phyloP scores from a whole-genome alignment of 2,888 invertebrate genomes.

The Epicampocera succincta region DNA sequence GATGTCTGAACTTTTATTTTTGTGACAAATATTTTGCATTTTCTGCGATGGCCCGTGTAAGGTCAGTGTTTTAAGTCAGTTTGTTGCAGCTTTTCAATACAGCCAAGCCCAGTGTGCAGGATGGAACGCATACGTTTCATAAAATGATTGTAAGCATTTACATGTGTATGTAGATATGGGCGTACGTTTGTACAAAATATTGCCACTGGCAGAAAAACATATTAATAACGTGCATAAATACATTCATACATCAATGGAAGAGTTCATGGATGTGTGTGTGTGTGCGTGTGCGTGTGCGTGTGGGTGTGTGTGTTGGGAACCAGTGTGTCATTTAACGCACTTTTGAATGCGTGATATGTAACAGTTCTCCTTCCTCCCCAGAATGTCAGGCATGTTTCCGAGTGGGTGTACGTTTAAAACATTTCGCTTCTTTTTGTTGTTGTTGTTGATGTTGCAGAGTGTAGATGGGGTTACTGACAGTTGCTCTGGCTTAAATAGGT shows the following conservation, averaged over 20 bases:
- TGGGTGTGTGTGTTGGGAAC: conserved; percentile 22
- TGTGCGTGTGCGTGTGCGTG: no score
- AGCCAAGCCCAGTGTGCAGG: conserved; percentile 1
- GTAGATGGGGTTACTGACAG: conserved; percentile 59
- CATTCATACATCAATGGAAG: background rate
- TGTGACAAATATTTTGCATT: no score
- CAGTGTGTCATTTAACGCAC: conserved; percentile 56
- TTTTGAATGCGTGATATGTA: conserved; percentile 56
- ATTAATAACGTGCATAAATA: conserved; percentile 46
- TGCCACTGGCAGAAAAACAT: conserved; percentile 71
- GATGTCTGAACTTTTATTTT: no score
- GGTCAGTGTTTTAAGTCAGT: no score
- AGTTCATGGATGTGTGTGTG: conserved; percentile 29
- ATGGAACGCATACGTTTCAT: background rate
- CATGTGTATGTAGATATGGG: conserved; percentile 26
- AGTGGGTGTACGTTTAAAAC: conserved; percentile 36
- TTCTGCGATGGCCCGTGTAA: no score
- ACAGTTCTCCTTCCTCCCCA: conserved; percentile 28
- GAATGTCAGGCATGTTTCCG: background rate
- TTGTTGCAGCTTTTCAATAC: no score
- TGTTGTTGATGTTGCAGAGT: background rate
- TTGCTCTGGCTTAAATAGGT: conserved; percentile 64
- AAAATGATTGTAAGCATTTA: background rate
- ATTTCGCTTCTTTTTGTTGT: background rate
- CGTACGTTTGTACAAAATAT: conserved; percentile 70